Conservation (phyloP, 2,888 invertebrate genomes). For the Eulithis prunata region DNA sequence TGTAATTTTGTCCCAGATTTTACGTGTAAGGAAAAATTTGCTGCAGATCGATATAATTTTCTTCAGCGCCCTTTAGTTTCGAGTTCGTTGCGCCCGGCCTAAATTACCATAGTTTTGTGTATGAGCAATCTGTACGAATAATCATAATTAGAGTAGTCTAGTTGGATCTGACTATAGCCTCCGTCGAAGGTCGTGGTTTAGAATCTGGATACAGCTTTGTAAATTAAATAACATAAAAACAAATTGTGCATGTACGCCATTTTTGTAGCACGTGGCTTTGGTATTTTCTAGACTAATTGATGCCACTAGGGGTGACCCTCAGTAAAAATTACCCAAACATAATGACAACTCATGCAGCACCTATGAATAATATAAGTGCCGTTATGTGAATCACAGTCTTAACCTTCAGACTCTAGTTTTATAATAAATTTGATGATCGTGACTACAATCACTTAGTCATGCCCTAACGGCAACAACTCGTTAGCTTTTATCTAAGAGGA, state of each 20-base stretch:
- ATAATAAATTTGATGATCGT: slow-evolving; percentile 52
- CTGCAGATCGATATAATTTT: slow-evolving; percentile 33
- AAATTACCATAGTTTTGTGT: slow-evolving; percentile 30
- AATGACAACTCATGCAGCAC: neutral
- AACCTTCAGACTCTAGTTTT: slow-evolving; percentile 34
- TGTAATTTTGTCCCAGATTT: slow-evolving; percentile 29
- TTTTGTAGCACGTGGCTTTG: no score
- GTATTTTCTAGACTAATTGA: neutral
- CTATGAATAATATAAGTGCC: slow-evolving; percentile 24
- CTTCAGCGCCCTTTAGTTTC: slow-evolving; percentile 23
- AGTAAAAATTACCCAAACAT: neutral
- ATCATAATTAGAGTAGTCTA: no score
- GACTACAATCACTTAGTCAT: slow-evolving; percentile 75
- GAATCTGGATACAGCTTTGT: neutral
- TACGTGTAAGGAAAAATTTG: slow-evolving; percentile 28
- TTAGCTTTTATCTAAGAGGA: slow-evolving; percentile 59
- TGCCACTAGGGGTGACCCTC: no score
- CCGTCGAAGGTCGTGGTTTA: neutral
- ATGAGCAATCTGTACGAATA: neutral
- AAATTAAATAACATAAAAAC: neutral
- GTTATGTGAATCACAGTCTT: slow-evolving; percentile 42
- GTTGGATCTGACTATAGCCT: neutral
- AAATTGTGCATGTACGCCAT: neutral
- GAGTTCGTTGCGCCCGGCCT: slow-evolving; percentile 32
- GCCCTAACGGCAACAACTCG: slow-evolving; percentile 59